Evolutionary conservation across 2,797 vertebrate genomes (phyloP).

Genomic region (Acanthis flammea): DNA sequence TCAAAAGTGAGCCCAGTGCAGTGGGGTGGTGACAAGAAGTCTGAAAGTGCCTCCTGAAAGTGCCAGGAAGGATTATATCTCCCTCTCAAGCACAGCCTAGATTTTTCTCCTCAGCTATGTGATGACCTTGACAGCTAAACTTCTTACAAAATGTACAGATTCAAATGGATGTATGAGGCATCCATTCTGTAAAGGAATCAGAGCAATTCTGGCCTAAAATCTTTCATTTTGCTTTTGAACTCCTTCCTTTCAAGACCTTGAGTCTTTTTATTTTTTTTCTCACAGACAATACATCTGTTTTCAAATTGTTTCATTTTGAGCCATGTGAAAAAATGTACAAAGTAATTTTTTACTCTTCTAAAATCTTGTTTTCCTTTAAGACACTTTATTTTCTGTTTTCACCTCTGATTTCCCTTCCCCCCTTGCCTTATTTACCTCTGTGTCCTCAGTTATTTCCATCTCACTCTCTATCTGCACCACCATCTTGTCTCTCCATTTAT

Average conservation of each 20-base stretch:
- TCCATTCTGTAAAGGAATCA: background rate
- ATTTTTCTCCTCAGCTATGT: background rate
- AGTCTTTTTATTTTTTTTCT: background rate
- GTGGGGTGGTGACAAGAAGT: background rate
- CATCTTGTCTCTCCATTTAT: background rate
- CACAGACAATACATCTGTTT: background rate
- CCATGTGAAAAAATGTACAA: background rate
- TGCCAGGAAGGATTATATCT: background rate
- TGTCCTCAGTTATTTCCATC: background rate
- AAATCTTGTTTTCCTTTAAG: background rate
- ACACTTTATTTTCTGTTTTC: background rate
- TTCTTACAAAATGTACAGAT: background rate
- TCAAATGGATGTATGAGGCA: background rate
- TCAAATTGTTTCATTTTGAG: background rate
- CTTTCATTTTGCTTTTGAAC: background rate
- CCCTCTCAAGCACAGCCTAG: background rate
- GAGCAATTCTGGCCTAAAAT: background rate
- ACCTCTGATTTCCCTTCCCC: background rate
- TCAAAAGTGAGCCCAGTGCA: background rate
- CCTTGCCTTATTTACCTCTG: background rate
- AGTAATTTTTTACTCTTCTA: background rate
- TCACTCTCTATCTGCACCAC: background rate
- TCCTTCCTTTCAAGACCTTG: background rate
- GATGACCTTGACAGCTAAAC: background rate
- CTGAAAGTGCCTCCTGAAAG: background rate